Percentiles rank a stretch among this genome's conserved stretches.
Conservation (phyloP, 2,113 vertebrate genomes). For the Daubentonia madagascariensis region DNA sequence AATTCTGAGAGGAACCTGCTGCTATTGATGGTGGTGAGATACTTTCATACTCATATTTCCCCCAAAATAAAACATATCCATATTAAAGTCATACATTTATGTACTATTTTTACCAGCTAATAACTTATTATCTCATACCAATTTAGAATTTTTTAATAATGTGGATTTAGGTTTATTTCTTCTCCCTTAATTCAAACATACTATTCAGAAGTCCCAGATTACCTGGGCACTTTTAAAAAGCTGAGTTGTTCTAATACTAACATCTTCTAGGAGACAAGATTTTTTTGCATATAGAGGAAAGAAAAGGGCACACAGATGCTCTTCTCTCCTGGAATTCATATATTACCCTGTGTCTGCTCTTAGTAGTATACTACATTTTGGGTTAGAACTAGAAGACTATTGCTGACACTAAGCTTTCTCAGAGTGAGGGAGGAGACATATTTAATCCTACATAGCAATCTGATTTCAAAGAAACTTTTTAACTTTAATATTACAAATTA, state of each 20-base stretch:
- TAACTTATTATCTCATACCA: not conserved
- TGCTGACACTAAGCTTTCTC: not conserved
- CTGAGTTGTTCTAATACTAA: not conserved
- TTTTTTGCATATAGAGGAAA: not conserved
- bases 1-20: not conserved
- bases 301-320: rapidly evolving
- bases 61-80: not conserved
- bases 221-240: not conserved
- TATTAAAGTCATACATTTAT: not conserved
- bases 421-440: not conserved
- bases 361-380: not conserved
- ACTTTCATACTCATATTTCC: not conserved
- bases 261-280: not conserved
- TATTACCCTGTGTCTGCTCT: not conserved
- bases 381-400: not conserved
- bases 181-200: not conserved
- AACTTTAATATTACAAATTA: not conserved
- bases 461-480: not conserved
- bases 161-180: not conserved
- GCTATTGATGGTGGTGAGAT: not conserved
- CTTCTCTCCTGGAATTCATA: not conserved
- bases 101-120: not conserved
- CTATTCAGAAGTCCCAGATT: not conserved
- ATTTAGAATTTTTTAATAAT: not conserved
- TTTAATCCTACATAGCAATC: not conserved